phyloP scores from a whole-genome alignment of 2,797 vertebrate species.

The Hypotaenidia okinawae region DNA sequence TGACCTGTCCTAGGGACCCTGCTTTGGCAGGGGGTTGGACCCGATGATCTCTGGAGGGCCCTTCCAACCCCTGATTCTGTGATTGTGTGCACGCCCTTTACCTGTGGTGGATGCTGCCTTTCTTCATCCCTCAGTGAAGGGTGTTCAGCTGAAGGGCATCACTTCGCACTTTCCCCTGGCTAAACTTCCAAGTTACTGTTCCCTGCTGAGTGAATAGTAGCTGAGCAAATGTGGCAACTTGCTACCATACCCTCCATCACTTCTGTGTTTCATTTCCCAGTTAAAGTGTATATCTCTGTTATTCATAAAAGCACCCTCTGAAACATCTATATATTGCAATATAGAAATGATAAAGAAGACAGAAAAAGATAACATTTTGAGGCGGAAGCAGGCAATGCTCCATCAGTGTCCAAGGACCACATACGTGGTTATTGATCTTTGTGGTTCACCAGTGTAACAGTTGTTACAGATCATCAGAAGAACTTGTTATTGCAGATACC shows the following conservation, averaged over 20 bases:
- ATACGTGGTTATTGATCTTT: not conserved
- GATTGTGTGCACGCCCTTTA: accelerated
- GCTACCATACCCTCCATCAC: not conserved
- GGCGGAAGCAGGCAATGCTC: not conserved
- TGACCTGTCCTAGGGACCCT: too few species aligned
- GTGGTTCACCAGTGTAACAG: not conserved
- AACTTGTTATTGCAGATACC: not conserved
- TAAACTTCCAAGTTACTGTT: not conserved
- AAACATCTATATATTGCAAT: not conserved
- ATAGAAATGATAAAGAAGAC: not conserved
- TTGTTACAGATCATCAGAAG: not conserved
- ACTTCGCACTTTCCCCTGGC: not conserved
- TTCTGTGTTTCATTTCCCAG: not conserved
- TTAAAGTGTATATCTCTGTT: not conserved
- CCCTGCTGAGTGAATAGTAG: not conserved
- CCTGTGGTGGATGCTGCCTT: not conserved
- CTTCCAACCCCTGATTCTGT: too few species aligned
- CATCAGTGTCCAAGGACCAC: not conserved
- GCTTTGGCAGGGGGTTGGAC: too few species aligned
- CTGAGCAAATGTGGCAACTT: not conserved
- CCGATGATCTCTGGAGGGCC: too few species aligned
- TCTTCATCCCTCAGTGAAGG: not conserved
- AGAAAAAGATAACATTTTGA: not conserved
- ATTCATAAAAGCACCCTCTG: not conserved
- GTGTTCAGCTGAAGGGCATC: not conserved